phyloP scores from a whole-genome alignment of 2,888 invertebrate species.

The Anticlea derivata region DNA sequence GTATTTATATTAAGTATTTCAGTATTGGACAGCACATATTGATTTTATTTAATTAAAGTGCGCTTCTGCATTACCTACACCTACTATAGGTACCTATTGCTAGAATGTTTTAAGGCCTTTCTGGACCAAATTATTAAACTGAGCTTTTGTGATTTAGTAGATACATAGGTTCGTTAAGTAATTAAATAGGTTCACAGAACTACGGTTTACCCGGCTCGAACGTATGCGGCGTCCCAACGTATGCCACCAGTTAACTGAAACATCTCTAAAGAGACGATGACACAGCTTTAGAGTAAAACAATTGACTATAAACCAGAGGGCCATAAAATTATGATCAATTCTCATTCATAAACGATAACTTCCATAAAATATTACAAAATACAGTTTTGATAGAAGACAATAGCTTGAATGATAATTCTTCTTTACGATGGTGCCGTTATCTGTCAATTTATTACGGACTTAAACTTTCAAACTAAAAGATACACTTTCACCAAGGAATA shows the following conservation, averaged over 20 bases:
- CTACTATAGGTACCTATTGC: too few relatives aligned
- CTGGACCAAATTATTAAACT: too few relatives aligned
- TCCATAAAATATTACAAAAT: constrained; percentile 14
- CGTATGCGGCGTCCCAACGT: neutral
- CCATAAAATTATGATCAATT: constrained; percentile 14
- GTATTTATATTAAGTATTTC: too few relatives aligned
- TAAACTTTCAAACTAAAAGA: constrained; percentile 21
- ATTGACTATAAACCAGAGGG: constrained; percentile 2
- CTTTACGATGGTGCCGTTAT: constrained; percentile 20
- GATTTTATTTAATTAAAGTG: too few relatives aligned
- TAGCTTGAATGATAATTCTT: constrained; percentile 13
- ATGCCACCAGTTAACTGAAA: neutral
- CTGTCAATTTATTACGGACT: constrained; percentile 22
- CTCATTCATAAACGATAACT: constrained; percentile 5
- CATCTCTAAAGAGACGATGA: constrained; percentile 1
- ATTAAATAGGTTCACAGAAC: too few relatives aligned
- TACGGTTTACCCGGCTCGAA: neutral
- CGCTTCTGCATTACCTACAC: too few relatives aligned
- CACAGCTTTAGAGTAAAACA: constrained; percentile 2
- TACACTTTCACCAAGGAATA: constrained; percentile 11
- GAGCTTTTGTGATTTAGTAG: neutral
- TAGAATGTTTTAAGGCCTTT: too few relatives aligned
- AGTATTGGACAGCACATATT: too few relatives aligned
- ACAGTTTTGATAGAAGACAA: constrained; percentile 19
- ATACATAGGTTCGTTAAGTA: too few relatives aligned